Evolutionary conservation across 1,140 invertebrate species (phyloP), one percentile per base, ranked within the genome.

Genomic region (Tetragnatha versicolor): DNA sequence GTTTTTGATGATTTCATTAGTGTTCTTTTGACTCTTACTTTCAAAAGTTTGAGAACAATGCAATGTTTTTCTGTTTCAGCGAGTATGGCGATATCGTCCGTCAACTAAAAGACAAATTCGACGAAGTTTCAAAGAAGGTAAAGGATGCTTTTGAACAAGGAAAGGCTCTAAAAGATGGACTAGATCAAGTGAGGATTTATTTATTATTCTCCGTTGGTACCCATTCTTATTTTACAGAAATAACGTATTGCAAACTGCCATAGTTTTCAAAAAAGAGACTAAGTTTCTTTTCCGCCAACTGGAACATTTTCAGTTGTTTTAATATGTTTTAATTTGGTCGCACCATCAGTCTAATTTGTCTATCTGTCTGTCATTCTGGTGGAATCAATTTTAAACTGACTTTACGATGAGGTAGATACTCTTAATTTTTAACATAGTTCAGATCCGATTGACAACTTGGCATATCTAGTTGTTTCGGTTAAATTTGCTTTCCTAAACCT

Each of bases 141-240:
- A 75, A 75, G 14, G 70, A 75, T 63, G 53, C 70, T 14, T 42
- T 75, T 3, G 70, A 75, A 14, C 12, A 47, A 5, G 63, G 63
- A 20, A 65, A 45, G 6, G 29, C 33, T 7, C n/a, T 65, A 1
- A 65, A 39, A 20, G 61, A 65, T 22, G 35, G 10, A 0, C 29
- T 65, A 22, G 61, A 65, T 14, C 22, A n/a, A 65, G 61, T 65
- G 45, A 42, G 37, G 22, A 61, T 12, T 5, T n/a, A 20, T 2
- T n/a, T 10, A n/a, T 12, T 3, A 1, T 7, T 22, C n/a, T 9
- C 14, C 7, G 39, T 42, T 42, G 7, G 39, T 42, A 9, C 39
- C 39, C 7, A 42, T 9, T 9, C 39, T 9, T 9, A 7, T 7
- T 17, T 42, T 42, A 17, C 39, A 42, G 39, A 9, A 9, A 42